Base-by-base conservation (phyloP, 2,113 vertebrate species). In the Mungos mungo region DNA sequence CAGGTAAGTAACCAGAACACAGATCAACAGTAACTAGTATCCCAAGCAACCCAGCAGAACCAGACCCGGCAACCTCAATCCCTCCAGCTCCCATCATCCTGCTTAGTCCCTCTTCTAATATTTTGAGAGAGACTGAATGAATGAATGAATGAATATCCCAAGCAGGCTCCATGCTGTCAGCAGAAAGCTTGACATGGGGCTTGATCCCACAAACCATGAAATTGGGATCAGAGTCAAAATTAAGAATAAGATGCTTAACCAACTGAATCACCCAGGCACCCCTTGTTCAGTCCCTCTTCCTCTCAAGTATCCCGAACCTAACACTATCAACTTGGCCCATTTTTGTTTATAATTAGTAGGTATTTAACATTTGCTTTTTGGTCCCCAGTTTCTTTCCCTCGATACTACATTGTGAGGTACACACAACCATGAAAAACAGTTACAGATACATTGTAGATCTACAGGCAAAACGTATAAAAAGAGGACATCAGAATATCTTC, bases 1-100 rank as follows among this genome's bases (percentile, higher is more conserved):
- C 76, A 33, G 14, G 33, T 83, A 50, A 5, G 3, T 54, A 65
- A 57, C 9, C 14, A 52, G 57, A 86, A 81, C 7, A 47, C 41
- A 71, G 13, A 35, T 29, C 6, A 74, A 60, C 57, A 60, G 57
- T 60, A 25, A 60, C 57, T 8, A 60, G 57, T 60, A 60, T 60
- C 21, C 57, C 57, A 21, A 60, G 50, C 54, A 12, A 14, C 8
- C 41, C 6, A 50, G 63, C 7, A 80, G 41, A 84, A 76, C 13
- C 12, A 29, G 7, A 23, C 25, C 21, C 7, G 0, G 2, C 10
- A 29, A 6, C 19, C 10, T 7, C 2, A 14, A n/a, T 3, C 4
- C 8, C 2, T 25, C 21, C 11, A 5, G 4, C 50, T n/a, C 25
- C 41, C 14, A 31, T 15, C 12, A 0, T 79, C 35, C 45, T 33